Evolutionary conservation across 2,113 vertebrate species (phyloP), one percentile per base, ranked within the genome.

Genomic region (Amphilophus citrinellus): DNA sequence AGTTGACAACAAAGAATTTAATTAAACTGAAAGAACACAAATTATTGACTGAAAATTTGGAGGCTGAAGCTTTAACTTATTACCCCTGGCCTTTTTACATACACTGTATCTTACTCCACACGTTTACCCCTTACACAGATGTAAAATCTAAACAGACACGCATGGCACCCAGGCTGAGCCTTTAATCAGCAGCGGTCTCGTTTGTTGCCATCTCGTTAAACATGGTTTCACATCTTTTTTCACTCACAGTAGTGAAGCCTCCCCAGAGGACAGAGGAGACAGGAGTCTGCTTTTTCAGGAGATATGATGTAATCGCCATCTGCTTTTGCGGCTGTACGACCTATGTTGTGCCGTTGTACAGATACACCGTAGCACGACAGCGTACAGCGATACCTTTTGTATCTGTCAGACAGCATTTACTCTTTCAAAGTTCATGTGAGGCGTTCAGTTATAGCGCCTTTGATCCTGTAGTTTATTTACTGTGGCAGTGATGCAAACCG

Each of bases 291-390:
- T 10, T 60, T 24, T 50, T 2, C 24, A 44, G 30, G 18, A 81
- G 58, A 62, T 20, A 3, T 68, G 83, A 82, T 50, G 58, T 75
- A 76, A 84, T 11, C 62, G 3, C 61, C 87, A 85, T 87, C 83
- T 89, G 79, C 37, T 76, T 61, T 37, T 27, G 14, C 10, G 7
- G 22, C 32, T 75, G 11, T 11, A 10, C 2, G 5, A 11, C 59
- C 61, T 42, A 37, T 2, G 4, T 77, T 78, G 8, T 50, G 80
- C 42, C 11, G 2, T 76, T 62, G 50, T 35, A 3, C 20, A 58
- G 53, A 71, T 10, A 65, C 20, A 20, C 18, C 17, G 82, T 11
- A 62, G 53, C 81, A 24, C 71, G 71, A 80, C 66, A 58, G n/a
- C 13, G 13, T 6, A 15, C 47, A 27, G 5, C 20, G 1, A 30